Conservation (phyloP, 2,113 vertebrate genomes). For the Amphiprion ocellaris region DNA sequence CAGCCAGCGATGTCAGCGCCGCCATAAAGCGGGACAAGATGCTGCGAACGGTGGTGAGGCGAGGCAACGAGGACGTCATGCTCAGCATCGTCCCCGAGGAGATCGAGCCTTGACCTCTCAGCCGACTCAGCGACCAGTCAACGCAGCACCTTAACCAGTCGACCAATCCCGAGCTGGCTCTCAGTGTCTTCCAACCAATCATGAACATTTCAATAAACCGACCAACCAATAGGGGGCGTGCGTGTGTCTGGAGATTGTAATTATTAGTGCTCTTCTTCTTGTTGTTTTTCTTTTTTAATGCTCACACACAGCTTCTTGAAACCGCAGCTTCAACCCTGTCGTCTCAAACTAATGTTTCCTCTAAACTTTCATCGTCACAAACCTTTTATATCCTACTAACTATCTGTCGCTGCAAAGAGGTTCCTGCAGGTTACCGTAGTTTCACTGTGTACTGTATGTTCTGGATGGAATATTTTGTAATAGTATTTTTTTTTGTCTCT, state of each 20-base stretch:
- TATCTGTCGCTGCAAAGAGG: slow-evolving; percentile 9
- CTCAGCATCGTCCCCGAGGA: slow-evolving; percentile 92
- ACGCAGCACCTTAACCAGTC: slow-evolving; percentile 56
- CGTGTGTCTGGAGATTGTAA: slow-evolving; percentile 50
- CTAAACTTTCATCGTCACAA: slow-evolving; percentile 14
- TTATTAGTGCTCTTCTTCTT: slow-evolving; percentile 27
- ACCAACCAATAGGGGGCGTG: slow-evolving; percentile 22
- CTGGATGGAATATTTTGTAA: slow-evolving; percentile 54
- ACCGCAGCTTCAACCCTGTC: slow-evolving; percentile 30
- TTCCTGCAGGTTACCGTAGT: slow-evolving; percentile 52
- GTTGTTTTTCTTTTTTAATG: neutral
- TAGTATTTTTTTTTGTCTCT: slow-evolving; percentile 52
- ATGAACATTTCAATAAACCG: slow-evolving; percentile 72
- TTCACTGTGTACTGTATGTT: slow-evolving; percentile 37
- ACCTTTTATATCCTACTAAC: slow-evolving; percentile 41
- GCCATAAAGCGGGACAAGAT: slow-evolving; percentile 90
- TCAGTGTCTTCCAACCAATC: slow-evolving; percentile 80
- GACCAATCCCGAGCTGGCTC: slow-evolving; percentile 86
- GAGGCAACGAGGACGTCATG: slow-evolving; percentile 94
- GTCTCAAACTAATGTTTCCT: slow-evolving; percentile 12
- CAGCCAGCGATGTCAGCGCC: slow-evolving; percentile 93
- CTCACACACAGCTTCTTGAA: slow-evolving; percentile 8
- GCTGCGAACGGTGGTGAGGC: slow-evolving; percentile 90
- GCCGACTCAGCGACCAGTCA: slow-evolving; percentile 24
- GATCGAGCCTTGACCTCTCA: slow-evolving; percentile 90